Percentiles rank a stretch among this genome's conserved stretches.
These are phyloP conservation scores for Dendrolimus houi DNA, from an alignment of 2,888 invertebrate species.

Conservation along the genomic window DNA sequence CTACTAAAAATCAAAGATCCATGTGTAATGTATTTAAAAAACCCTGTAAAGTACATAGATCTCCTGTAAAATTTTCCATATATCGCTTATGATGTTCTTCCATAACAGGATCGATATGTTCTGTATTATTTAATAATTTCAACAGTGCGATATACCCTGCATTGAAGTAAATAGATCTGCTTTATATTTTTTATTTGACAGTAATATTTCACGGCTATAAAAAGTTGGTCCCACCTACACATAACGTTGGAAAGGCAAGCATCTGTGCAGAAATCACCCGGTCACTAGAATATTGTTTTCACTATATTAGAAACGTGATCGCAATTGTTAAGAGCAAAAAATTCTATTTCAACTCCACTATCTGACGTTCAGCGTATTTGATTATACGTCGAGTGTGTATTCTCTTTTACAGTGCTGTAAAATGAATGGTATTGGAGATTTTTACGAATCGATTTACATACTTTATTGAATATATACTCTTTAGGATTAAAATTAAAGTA, in stretches of 20 bases:
- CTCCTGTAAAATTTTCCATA: no score
- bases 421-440: slow-evolving; percentile 58
- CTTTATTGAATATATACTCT: slow-evolving; percentile 57
- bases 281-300: slow-evolving; percentile 78
- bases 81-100: no score
- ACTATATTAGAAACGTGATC: slow-evolving; percentile 78
- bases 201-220: slow-evolving; percentile 59
- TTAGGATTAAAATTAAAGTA: slow-evolving; percentile 24
- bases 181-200: slow-evolving; percentile 35
- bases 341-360: slow-evolving; percentile 62
- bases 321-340: slow-evolving; percentile 76
- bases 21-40: no score
- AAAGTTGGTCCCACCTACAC: slow-evolving; percentile 53
- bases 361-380: slow-evolving; percentile 64
- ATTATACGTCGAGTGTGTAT: slow-evolving; percentile 61
- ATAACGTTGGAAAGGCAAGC: slow-evolving; percentile 65
- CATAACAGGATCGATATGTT: no score
- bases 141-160: no score
- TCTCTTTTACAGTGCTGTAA: slow-evolving; percentile 62
- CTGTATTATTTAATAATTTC: no score
- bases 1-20: no score
- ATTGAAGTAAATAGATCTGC: no score
- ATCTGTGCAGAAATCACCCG: slow-evolving; percentile 73
- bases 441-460: slow-evolving; percentile 59
- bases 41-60: no score